A percentile compares a stretch with the other conserved stretches of the same genome.
Conservation (phyloP, 1,140 invertebrate species). For the Drosophila erecta region DNA sequence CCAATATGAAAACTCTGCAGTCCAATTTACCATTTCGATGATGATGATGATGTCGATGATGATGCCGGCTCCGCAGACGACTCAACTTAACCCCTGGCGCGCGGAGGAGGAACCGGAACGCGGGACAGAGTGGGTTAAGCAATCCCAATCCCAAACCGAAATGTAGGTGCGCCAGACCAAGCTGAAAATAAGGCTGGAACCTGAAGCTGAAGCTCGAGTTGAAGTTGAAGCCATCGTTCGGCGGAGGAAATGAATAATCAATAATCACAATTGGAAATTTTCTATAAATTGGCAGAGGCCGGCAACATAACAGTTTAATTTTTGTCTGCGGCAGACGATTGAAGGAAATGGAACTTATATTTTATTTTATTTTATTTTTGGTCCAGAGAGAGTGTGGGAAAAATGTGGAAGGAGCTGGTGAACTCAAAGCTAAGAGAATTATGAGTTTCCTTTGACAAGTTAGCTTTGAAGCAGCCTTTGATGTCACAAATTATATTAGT, state of each 20-base stretch:
- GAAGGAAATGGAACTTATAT: conserved; percentile 12
- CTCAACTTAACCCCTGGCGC: conserved; percentile 38
- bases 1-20: conserved; percentile 75
- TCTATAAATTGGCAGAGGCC: conserved; percentile 72
- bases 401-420: background rate
- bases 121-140: conserved; percentile 31
- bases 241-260: conserved; percentile 75
- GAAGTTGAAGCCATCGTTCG: background rate
- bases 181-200: conserved; percentile 30
- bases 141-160: conserved; percentile 30
- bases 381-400: conserved; percentile 3
- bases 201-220: background rate
- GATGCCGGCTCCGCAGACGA: conserved; percentile 45
- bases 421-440: conserved; percentile 25
- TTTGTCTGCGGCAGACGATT: conserved; percentile 21
- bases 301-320: conserved; percentile 50
- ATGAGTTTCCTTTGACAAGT: conserved; percentile 26
- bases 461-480: conserved; percentile 32
- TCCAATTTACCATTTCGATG: conserved; percentile 72
- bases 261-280: conserved; percentile 80
- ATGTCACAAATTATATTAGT: conserved; percentile 37
- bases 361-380: conserved; percentile 23
- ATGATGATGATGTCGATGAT: conserved; percentile 5
- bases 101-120: background rate
- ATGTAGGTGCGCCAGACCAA: conserved; percentile 55